Evolutionary conservation across 2,113 vertebrate species (phyloP), one percentile per base, ranked within the genome.

Genomic region (Chitala chitala): DNA sequence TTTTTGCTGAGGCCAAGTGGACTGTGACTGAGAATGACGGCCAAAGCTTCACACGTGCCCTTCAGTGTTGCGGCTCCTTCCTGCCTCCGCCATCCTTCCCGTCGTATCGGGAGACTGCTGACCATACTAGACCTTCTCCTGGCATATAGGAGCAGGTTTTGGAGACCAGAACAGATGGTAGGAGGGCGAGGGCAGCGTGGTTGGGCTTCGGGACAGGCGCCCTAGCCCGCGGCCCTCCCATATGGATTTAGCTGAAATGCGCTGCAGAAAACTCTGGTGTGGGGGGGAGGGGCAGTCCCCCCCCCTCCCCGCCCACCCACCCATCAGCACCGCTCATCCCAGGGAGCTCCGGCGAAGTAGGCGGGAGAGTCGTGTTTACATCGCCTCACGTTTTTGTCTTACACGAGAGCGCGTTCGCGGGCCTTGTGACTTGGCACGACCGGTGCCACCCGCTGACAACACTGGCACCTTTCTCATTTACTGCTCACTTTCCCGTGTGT

Each of bases 141-240:
- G 86, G 87, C 87, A 85, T 82, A 55, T 82, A 20, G 84, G 82
- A 76, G 79, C 82, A 84, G 85, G 83, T 81, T 79, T 85, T 78
- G 79, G 82, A 79, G 89, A 73, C 83, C 81, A 78, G 69, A 76
- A 88, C 90, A 91, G 90, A 92, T 91, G 90, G 90, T 80, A 59
- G 83, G 83, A 86, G 89, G 84, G 85, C 85, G 82, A 89, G 89
- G 87, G 86, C 87, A 82, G 84, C 69, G 78, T 85, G 81, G 89
- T 86, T 85, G 86, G 84, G 84, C 89, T 83, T 82, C 79, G 66
- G 83, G 88, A 82, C 81, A 82, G 88, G 82, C 86, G 78, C 86
- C 88, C 86, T 87, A 87, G 86, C 86, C 85, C 82, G 84, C 86
- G 83, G 81, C 85, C 73, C 82, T 90, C 89, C 89, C 88, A 89